phyloP scores from a whole-genome alignment of 1,140 invertebrate genomes.

The Drosophila orosa region DNA sequence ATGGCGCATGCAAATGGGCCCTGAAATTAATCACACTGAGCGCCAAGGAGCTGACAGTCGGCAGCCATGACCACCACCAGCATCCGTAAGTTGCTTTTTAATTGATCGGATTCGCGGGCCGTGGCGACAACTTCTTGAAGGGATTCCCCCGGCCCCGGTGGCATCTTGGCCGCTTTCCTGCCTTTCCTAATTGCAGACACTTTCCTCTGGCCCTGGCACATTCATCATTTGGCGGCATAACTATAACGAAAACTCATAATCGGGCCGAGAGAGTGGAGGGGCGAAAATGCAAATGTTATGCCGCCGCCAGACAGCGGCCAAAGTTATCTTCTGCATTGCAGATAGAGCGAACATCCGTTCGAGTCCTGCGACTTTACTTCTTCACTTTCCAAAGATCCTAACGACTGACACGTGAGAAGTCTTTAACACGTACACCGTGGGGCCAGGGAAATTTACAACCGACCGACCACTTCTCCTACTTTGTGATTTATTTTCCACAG shows the following conservation, averaged over 20 bases:
- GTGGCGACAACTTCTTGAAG: slow-evolving; percentile 30
- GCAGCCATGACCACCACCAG: slow-evolving; percentile 34
- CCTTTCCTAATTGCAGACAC: slow-evolving; percentile 67
- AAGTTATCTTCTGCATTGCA: slow-evolving; percentile 67
- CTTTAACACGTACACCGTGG: slow-evolving; percentile 63
- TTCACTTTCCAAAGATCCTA: slow-evolving; percentile 44
- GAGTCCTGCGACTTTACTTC: slow-evolving; percentile 47
- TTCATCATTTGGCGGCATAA: slow-evolving; percentile 48
- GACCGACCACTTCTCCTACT: slow-evolving; percentile 14
- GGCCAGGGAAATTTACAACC: slow-evolving; percentile 44
- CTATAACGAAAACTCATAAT: slow-evolving; percentile 52
- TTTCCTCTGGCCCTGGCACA: slow-evolving; percentile 31
- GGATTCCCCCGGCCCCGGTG: slow-evolving; percentile 3
- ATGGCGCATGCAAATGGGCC: slow-evolving; percentile 66
- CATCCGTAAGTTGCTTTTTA: slow-evolving; percentile 61
- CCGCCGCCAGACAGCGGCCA: slow-evolving; percentile 33
- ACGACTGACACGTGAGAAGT: slow-evolving; percentile 76
- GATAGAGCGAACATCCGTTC: slow-evolving; percentile 50
- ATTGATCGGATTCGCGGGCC: slow-evolving; percentile 56
- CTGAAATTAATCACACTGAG: slow-evolving; percentile 72
- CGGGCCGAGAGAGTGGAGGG: slow-evolving; percentile 20
- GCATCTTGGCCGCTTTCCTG: slow-evolving; percentile 15
- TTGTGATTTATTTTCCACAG: slow-evolving; percentile 60
- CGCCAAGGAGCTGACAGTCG: slow-evolving; percentile 34
- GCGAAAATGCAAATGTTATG: slow-evolving; percentile 64